Evolutionary conservation across 2,113 vertebrate species (phyloP).

Genomic region (Antechinus flavipes): DNA sequence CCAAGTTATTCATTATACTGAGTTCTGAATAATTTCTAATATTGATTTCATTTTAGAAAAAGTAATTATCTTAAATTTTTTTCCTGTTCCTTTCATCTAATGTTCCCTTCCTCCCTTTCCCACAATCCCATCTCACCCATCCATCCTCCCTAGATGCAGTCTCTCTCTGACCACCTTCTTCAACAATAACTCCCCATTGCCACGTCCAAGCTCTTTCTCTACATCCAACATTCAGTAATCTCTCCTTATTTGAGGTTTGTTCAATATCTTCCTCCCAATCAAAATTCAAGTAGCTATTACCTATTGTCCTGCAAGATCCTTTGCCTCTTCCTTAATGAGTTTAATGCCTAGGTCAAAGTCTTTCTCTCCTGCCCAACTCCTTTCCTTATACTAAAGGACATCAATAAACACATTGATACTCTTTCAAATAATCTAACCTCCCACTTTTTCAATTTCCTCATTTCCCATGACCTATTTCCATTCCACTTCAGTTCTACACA

Average conservation of each 20-base stretch:
- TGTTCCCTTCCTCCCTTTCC: background rate
- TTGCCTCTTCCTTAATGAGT: too few species aligned
- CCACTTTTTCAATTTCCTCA: background rate
- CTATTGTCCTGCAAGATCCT: background rate
- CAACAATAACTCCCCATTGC: background rate
- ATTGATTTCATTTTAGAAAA: conserved; percentile 42
- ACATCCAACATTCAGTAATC: background rate
- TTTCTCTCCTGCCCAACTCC: too few species aligned
- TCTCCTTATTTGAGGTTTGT: background rate
- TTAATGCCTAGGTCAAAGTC: too few species aligned
- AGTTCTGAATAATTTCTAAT: conserved; percentile 14
- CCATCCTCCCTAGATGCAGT: background rate
- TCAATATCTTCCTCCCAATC: background rate
- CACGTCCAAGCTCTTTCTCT: background rate
- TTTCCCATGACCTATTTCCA: background rate
- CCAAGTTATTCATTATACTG: conserved; percentile 22
- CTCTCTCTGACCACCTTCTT: background rate
- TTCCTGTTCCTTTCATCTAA: background rate
- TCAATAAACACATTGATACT: background rate
- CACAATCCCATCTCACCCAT: too few species aligned
- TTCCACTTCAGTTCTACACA: background rate
- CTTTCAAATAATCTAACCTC: background rate
- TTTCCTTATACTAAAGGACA: background rate
- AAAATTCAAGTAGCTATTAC: background rate
- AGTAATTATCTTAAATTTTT: background rate